Evolutionary conservation across 1,140 invertebrate species (phyloP).

Genomic region (Orchesella cincta): DNA sequence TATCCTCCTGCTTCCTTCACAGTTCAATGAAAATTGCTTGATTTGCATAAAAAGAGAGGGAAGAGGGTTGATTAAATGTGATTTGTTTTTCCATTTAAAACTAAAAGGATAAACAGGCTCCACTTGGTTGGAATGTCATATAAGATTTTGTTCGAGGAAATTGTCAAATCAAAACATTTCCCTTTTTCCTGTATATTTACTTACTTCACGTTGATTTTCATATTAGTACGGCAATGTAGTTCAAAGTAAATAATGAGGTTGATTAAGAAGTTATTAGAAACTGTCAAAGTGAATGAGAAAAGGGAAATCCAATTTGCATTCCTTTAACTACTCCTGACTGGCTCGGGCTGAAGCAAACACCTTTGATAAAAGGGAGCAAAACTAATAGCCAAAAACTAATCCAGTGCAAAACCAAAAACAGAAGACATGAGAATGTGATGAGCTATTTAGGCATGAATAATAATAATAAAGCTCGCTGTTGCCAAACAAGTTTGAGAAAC

Average conservation of each 20-base stretch:
- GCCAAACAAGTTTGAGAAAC: too few species aligned
- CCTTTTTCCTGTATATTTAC: not conserved
- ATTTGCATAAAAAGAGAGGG: not conserved
- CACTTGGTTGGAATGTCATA: not conserved
- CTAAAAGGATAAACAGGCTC: not conserved
- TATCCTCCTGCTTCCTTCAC: not conserved
- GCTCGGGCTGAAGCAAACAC: too few species aligned
- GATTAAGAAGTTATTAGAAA: conserved; percentile 23
- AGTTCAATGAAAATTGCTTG: conserved; percentile 2
- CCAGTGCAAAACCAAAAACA: too few species aligned
- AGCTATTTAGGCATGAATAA: too few species aligned
- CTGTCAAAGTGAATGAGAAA: conserved; percentile 14
- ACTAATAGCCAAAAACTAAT: too few species aligned
- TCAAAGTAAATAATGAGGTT: not conserved
- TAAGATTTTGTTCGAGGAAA: not conserved
- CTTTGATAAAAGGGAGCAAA: too few species aligned
- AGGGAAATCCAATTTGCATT: not conserved
- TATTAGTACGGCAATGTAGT: not conserved
- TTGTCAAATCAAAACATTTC: conserved; percentile 20
- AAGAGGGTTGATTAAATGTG: not conserved
- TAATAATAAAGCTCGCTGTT: too few species aligned
- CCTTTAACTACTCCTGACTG: too few species aligned
- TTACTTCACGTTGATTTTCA: not conserved
- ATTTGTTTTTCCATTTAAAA: not conserved
- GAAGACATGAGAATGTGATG: too few species aligned